Base-by-base conservation (phyloP, 1,140 invertebrate genomes). In the Bombus confusus region DNA sequence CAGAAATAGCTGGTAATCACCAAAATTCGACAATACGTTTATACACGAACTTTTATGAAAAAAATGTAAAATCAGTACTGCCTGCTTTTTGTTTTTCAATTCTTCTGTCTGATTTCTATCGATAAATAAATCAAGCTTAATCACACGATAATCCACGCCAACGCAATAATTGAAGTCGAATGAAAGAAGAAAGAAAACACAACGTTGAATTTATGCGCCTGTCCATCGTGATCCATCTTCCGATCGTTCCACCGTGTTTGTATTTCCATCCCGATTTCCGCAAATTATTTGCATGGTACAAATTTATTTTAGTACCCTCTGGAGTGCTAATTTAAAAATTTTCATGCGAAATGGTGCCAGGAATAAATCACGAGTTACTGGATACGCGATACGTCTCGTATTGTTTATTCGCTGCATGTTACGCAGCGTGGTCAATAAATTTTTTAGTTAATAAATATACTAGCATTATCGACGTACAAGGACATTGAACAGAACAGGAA, bases 311-410 rank as follows among this genome's bases (percentile, higher is more conserved):
- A 57, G 25, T 34, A n/a, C 34, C 34, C 74, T 5, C 25, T 34
- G 31, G 12, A 25, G 47, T 37, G 52, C 25, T 59, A 76, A 59
- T 76, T 76, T 76, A 59, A 76, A 76, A 59, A 59, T 76, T 39
- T 34, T 5, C 74, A 25, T n/a, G 34, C 52, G 25, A 76, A 59
- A 59, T 37, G n/a, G n/a, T 28, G 18, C 43, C 25, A 10, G 13
- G 28, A 37, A 72, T 80, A 80, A 80, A 80, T 80, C 66, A 76
- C 34, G n/a, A 15, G 41, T 5, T 8, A 69, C 31, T 31, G 43
- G 66, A 34, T 43, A 31, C 43, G 47, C 52, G 74, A 76, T 59
- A 22, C 25, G 3, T 47, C 66, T 47, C 77, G 47, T 80, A 59
- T 80, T 80, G 80, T 81, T 73, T 62, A 43, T 64, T 73, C 37